These are phyloP conservation scores for Lipophrys pholis DNA, from an alignment of 2,113 vertebrate species.

Conservation along the genomic window DNA sequence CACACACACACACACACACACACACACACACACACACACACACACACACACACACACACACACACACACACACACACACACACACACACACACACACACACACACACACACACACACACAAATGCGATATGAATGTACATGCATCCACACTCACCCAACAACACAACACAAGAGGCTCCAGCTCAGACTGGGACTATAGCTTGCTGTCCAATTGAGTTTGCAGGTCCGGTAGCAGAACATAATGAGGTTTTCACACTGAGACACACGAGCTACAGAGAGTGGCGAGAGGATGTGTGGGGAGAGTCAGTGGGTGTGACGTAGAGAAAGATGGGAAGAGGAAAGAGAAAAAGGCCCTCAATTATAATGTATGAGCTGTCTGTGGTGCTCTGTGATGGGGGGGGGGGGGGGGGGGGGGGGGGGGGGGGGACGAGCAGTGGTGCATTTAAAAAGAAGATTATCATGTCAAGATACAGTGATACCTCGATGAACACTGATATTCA, in stretches of 20 bases:
- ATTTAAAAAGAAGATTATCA: slow-evolving; percentile 85
- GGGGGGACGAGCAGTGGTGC: slow-evolving; percentile 67
- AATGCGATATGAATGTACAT: slow-evolving; percentile 6
- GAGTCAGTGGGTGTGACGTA: slow-evolving; percentile 55
- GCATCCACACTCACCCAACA: slow-evolving; percentile 33
- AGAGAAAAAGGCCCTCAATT: slow-evolving; percentile 74
- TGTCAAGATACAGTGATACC: slow-evolving; percentile 81
- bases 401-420: slow-evolving; percentile 31
- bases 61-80: no score
- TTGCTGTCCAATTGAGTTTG: slow-evolving; percentile 70
- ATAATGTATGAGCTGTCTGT: slow-evolving; percentile 81
- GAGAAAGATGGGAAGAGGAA: slow-evolving; percentile 52
- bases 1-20: no score
- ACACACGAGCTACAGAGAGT: slow-evolving; percentile 56
- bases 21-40: no score
- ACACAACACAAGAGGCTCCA: slow-evolving; percentile 13
- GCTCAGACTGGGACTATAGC: slow-evolving; percentile 36
- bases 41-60: no score
- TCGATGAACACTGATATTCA: slow-evolving; percentile 67
- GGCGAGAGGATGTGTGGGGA: slow-evolving; percentile 4
- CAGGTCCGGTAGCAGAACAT: slow-evolving; percentile 62
- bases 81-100: no score
- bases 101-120: slow-evolving; percentile 15
- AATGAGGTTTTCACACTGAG: slow-evolving; percentile 74
- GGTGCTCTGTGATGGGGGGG: slow-evolving; percentile 42